Conservation (phyloP, 2,888 invertebrate species). For the Oscheius sp. region DNA sequence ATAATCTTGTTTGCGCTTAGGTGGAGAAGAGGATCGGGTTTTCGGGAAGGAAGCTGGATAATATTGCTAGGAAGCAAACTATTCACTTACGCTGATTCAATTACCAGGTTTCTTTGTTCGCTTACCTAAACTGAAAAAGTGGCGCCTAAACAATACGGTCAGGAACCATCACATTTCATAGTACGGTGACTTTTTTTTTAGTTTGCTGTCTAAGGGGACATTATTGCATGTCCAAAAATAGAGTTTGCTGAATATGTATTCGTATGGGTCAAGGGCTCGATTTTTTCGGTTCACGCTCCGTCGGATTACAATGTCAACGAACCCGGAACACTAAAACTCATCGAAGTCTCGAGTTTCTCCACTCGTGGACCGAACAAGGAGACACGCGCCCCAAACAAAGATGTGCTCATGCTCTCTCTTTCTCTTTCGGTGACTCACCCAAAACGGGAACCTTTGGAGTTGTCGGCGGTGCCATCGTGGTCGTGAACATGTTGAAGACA, state of each 20-base stretch:
- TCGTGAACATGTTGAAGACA: conserved; percentile 32
- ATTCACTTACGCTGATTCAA: too few relatives aligned
- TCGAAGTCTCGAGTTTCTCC: neutral
- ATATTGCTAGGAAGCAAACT: too few relatives aligned
- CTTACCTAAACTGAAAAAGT: too few relatives aligned
- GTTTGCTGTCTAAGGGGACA: too few relatives aligned
- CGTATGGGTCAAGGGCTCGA: too few relatives aligned
- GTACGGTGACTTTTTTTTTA: too few relatives aligned
- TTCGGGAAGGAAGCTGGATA: neutral
- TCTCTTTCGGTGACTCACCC: conserved; percentile 41
- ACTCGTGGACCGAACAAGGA: neutral
- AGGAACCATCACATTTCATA: too few relatives aligned
- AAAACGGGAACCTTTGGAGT: conserved; percentile 41
- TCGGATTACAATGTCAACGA: neutral
- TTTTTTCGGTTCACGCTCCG: neutral
- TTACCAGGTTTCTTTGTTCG: too few relatives aligned
- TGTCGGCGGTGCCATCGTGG: conserved; percentile 27
- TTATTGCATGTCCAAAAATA: too few relatives aligned
- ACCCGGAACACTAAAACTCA: neutral
- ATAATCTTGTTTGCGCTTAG: conserved; percentile 8
- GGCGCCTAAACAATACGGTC: too few relatives aligned
- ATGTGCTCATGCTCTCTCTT: neutral
- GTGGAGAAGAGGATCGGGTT: conserved; percentile 5
- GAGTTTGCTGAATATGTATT: too few relatives aligned
- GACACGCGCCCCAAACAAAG: conserved; percentile 10